A percentile compares a stretch with the other conserved stretches of the same genome.
These are phyloP conservation scores for Coregonus sp. DNA, from an alignment of 2,797 vertebrate species.

Conservation along the genomic window DNA sequence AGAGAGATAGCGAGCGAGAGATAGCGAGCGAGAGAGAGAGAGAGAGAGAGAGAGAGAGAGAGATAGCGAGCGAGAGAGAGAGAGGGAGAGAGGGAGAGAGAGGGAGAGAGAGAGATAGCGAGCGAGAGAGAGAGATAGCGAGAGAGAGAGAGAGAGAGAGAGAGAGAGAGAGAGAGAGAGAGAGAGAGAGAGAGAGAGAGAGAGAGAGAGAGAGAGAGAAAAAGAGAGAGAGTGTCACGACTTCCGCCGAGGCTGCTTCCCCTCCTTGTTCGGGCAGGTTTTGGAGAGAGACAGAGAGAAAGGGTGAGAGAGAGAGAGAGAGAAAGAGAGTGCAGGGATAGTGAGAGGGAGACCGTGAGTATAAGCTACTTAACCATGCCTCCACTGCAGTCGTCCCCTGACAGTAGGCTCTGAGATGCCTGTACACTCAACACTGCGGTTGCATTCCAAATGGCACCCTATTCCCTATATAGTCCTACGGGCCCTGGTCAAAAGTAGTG, in stretches of 20 bases:
- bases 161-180: conserved; percentile 12
- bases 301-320: conserved; percentile 10
- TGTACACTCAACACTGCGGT: conserved; percentile 2
- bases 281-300: conserved; percentile 4
- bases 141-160: conserved; percentile 15
- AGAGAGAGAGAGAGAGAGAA: conserved; percentile 10
- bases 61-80: neutral
- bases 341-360: conserved; percentile 8
- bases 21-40: neutral
- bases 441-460: neutral
- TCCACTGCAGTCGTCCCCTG: conserved; percentile 38
- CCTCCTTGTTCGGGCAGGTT: too few species aligned
- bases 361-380: conserved; percentile 23
- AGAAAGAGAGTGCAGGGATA: conserved; percentile 3
- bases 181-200: neutral
- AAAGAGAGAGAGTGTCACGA: conserved; percentile 3
- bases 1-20: neutral
- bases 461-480: neutral
- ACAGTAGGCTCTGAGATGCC: conserved; percentile 22
- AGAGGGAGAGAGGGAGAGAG: neutral
- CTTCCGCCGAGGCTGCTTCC: too few species aligned
- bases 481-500: neutral
- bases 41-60: neutral
- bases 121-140: neutral
- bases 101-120: conserved; percentile 8